A percentile compares a stretch with the other conserved stretches of the same genome.
phyloP scores from a whole-genome alignment of 2,888 invertebrate genomes.

The Mongoloraphidia duomilia region DNA sequence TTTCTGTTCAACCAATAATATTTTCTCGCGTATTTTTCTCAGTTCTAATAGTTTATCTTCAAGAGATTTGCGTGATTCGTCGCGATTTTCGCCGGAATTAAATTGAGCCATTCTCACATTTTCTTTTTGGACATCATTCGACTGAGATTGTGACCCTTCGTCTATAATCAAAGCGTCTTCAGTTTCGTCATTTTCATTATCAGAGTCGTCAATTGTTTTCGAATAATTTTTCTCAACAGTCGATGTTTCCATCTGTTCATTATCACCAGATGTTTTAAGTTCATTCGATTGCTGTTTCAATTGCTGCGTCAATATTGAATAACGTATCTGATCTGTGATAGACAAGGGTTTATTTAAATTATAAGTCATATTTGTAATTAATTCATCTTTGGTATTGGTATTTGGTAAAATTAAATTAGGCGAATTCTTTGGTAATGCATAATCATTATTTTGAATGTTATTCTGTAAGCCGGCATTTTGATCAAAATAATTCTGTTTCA shows the following conservation, averaged over 20 bases:
- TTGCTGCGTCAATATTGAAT: conserved; percentile 65
- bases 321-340: conserved; percentile 55
- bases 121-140: not conserved
- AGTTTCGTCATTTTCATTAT: conserved; percentile 43
- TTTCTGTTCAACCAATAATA: not conserved
- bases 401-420: not conserved
- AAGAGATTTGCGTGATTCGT: conserved; percentile 1
- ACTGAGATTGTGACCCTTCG: conserved; percentile 28
- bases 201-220: conserved; percentile 5
- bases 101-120: conserved; percentile 12
- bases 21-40: conserved; percentile 13
- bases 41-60: conserved; percentile 15
- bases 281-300: conserved; percentile 41
- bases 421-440: conserved; percentile 18
- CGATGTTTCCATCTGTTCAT: conserved; percentile 8
- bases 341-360: conserved; percentile 6
- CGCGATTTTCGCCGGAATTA: not conserved
- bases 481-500: conserved; percentile 5
- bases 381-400: too few species aligned
- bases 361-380: not conserved
- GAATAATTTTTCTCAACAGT: not conserved
- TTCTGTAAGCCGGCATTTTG: conserved; percentile 11
- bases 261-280: conserved; percentile 1
- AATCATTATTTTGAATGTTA: conserved; percentile 16
- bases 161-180: conserved; percentile 50